Evolutionary conservation across 2,888 invertebrate genomes (phyloP).

Genomic region (Lithodes maja): DNA sequence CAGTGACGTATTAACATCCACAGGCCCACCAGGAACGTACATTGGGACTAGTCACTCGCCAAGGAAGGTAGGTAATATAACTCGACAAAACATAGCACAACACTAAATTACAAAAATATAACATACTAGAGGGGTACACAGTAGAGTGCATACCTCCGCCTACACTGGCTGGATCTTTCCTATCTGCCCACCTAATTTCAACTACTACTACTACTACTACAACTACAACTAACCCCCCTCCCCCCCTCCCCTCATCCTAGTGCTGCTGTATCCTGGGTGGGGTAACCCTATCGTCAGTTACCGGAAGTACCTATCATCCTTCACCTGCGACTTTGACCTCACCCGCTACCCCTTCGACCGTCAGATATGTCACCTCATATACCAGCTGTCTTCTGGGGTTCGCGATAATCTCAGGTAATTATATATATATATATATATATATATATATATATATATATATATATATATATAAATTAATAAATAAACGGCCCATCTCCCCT

Average conservation of each 20-base stretch:
- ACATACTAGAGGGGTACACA: no score
- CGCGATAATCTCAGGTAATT: constrained; percentile 26
- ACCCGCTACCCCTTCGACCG: constrained; percentile 45
- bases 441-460: background rate
- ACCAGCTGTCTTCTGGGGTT: constrained; percentile 31
- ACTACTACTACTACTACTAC: no score
- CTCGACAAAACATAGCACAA: no score
- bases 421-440: no score
- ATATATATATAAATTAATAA: background rate
- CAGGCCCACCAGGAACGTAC: no score
- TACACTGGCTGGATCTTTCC: no score
- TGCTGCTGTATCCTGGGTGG: constrained; percentile 41
- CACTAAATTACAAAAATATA: no score
- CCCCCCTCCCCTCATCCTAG: background rate
- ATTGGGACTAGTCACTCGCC: constrained; percentile 20
- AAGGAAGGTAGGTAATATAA: constrained; percentile 16
- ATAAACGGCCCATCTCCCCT: no score
- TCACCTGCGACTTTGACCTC: constrained; percentile 51
- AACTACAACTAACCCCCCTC: background rate
- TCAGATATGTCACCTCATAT: constrained; percentile 30
- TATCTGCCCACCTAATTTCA: no score
- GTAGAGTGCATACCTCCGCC: no score
- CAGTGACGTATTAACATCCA: no score
- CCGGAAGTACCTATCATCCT: constrained; percentile 36
- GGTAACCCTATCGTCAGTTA: constrained; percentile 32